Evolutionary conservation across 2,888 invertebrate genomes (phyloP), one percentile per base, ranked within the genome.

Genomic region (Calliopum simillimum): DNA sequence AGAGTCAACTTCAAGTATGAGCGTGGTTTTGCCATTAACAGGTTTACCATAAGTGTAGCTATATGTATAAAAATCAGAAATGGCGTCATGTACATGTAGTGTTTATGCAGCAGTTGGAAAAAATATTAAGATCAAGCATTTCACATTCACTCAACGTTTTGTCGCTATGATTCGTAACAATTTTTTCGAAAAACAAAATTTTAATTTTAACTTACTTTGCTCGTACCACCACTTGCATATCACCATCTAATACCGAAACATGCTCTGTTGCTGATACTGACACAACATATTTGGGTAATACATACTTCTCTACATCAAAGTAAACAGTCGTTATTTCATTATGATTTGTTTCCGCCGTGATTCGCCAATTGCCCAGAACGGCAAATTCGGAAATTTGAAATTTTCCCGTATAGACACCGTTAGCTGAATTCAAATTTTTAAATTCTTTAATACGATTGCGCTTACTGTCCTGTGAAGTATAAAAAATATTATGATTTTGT

Each of bases 271-370:
- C 89, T 74, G 93, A 91, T 75, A 98, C 91, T 56, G 91, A 90
- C 73, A 98, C 93, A 78, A 95, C 91, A 86, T 97, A 98, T 82
- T 96, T 97, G 0, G 98, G 98, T 75, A 96, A 87, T 63, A 98
- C 93, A 81, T 96, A 97, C 85, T 96, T 94, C 13, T 95, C 95
- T 13, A 97, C 94, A 79, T 93, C 89, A 69, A 86, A 84, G 47
- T 80, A 81, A 0, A 71, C 33, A 33, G 33, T 53, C 33, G 78
- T 73, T 13, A 77, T 76, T 4, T 53, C 13, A 14, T 4, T 21
- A 13, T 16, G 74, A 13, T 76, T 77, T 59, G 77, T 79, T 21
- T 76, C 72, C 0, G 75, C 78, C 13, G 62, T 68, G 13, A 84
- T 91, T 69, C 91, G 92, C 97, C 97, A 98, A 82, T 92, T 90